These are phyloP conservation scores for Gulo gulo DNA, from an alignment of 2,113 vertebrate genomes.

Conservation along the genomic window DNA sequence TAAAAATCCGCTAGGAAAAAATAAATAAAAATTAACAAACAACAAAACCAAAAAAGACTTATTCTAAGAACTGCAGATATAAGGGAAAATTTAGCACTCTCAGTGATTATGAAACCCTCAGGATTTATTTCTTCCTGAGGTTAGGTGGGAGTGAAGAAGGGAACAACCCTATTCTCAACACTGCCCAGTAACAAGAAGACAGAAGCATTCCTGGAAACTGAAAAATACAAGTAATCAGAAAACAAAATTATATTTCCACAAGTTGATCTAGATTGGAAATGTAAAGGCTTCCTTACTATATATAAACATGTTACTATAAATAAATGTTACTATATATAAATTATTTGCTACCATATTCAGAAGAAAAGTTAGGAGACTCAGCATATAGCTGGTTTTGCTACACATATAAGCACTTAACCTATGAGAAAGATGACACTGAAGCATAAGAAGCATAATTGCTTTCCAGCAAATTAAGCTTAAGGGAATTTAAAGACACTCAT, in stretches of 20 bases:
- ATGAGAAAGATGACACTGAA: not conserved
- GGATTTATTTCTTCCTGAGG: not conserved
- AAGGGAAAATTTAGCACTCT: not conserved
- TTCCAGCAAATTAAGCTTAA: not conserved
- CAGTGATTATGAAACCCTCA: not conserved
- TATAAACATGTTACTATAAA: not conserved
- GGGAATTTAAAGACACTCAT: not conserved
- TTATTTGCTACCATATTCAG: not conserved
- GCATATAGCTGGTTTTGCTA: not conserved
- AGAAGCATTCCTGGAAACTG: not conserved
- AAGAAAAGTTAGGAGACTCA: not conserved
- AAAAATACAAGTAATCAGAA: not conserved
- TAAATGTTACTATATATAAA: not conserved
- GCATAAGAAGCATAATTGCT: not conserved
- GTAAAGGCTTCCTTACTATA: not conserved
- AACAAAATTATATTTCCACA: not conserved
- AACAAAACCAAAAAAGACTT: not conserved
- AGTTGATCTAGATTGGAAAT: not conserved
- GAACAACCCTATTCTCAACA: not conserved
- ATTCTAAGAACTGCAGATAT: not conserved
- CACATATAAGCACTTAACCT: not conserved
- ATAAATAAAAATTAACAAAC: not conserved
- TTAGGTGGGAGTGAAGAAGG: not conserved
- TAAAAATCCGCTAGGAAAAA: not conserved
- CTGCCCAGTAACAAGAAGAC: not conserved